Evolutionary conservation across 2,888 invertebrate genomes (phyloP).

Genomic region (Rotaria magnacalcarata): DNA sequence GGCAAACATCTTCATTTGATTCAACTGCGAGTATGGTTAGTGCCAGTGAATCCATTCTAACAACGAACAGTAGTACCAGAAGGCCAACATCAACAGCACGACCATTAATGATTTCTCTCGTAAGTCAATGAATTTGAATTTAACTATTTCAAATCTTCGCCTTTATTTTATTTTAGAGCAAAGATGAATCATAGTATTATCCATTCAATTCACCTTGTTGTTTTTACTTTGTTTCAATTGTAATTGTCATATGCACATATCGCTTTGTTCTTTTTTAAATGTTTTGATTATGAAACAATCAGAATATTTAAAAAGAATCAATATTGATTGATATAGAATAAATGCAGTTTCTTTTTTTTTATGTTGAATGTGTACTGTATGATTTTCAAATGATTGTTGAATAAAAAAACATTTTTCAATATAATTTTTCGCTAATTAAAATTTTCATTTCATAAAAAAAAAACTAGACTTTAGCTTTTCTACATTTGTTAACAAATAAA

Average conservation of each 20-base stretch:
- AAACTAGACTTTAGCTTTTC: not conserved
- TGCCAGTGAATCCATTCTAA: not conserved
- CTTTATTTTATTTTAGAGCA: not conserved
- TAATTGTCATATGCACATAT: not conserved
- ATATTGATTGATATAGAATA: slow-evolving; percentile 5
- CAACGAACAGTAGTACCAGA: not conserved
- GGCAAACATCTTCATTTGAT: slow-evolving; percentile 14
- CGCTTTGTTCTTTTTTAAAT: not conserved
- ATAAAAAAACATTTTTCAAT: not conserved
- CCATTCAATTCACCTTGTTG: not conserved
- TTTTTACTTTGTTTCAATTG: not conserved
- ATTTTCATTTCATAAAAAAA: not conserved
- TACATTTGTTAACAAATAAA: no score
- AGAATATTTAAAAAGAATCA: not conserved
- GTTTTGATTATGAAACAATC: not conserved
- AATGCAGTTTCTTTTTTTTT: not conserved
- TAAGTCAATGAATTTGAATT: not conserved
- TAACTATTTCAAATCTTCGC: not conserved
- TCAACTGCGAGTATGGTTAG: not conserved
- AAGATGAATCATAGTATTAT: slow-evolving; percentile 7
- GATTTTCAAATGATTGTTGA: not conserved
- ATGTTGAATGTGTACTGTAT: not conserved
- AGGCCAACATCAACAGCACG: slow-evolving; percentile 22
- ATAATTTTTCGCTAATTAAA: not conserved
- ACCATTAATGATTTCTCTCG: slow-evolving; percentile 33